Percentiles rank a stretch among this genome's conserved stretches.
These are phyloP conservation scores for Cyprinodon diabolis DNA, from an alignment of 2,797 vertebrate species.

Conservation along the genomic window DNA sequence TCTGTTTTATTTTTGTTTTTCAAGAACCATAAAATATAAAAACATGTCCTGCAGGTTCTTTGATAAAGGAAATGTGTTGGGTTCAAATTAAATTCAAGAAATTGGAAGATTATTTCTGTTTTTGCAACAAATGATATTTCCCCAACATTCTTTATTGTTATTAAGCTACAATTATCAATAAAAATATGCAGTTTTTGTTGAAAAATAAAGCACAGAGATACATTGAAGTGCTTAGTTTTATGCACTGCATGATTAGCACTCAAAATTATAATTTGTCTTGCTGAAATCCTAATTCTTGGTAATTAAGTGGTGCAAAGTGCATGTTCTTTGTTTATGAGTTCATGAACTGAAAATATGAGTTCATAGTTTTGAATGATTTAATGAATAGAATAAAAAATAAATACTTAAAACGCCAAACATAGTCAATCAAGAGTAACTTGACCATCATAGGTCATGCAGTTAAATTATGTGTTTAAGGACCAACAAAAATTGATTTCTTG, in stretches of 20 bases:
- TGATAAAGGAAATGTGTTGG: not conserved
- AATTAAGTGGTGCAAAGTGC: not conserved
- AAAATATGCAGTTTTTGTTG: not conserved
- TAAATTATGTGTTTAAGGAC: not conserved
- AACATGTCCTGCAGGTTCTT: not conserved
- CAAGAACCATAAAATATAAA: not conserved
- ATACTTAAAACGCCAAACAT: not conserved
- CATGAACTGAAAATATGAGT: not conserved
- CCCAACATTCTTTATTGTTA: not conserved
- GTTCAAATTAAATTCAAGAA: not conserved
- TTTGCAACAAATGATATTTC: not conserved
- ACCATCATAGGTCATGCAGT: not conserved
- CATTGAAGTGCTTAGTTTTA: too few species aligned
- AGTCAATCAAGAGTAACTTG: not conserved
- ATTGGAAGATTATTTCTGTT: not conserved
- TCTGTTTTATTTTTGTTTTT: not conserved
- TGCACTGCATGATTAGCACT: too few species aligned
- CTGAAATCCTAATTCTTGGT: not conserved
- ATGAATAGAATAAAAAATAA: not conserved
- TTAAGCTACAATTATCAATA: not conserved
- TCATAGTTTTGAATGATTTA: not conserved
- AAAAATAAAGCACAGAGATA: not conserved
- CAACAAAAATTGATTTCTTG: not conserved
- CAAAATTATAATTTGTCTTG: not conserved
- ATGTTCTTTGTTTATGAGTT: not conserved